Evolutionary conservation across 2,888 invertebrate species (phyloP).

Genomic region (Saturnia pavonia): DNA sequence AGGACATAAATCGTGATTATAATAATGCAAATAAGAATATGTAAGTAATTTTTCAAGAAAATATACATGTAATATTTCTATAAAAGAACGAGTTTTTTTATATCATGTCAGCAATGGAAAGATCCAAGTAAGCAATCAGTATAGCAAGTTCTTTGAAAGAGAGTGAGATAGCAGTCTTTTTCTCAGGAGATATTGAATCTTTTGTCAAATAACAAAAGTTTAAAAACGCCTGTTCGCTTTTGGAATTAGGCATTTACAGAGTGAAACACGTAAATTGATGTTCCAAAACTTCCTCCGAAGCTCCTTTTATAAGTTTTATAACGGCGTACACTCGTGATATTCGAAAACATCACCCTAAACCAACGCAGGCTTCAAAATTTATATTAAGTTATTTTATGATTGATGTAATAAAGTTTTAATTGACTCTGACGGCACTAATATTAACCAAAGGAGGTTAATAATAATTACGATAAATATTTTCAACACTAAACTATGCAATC

Average conservation of each 20-base stretch:
- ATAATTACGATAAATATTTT: neutral
- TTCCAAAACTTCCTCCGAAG: constrained; percentile 33
- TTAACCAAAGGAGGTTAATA: neutral
- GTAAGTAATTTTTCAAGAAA: neutral
- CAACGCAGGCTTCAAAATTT: neutral
- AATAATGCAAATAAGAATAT: neutral
- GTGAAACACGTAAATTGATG: constrained; percentile 37
- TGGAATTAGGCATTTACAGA: constrained; percentile 34
- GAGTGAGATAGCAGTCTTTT: neutral
- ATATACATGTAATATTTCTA: neutral
- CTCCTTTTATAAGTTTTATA: constrained; percentile 30
- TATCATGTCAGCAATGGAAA: neutral
- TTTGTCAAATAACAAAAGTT: constrained; percentile 27
- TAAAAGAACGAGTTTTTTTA: neutral
- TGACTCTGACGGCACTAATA: neutral
- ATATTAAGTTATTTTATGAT: constrained; percentile 7
- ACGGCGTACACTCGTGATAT: constrained; percentile 22
- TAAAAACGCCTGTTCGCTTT: constrained; percentile 32
- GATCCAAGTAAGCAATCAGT: too few species aligned
- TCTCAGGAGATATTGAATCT: neutral
- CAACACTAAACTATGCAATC: neutral
- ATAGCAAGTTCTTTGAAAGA: neutral
- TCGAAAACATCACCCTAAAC: constrained; percentile 3
- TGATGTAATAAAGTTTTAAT: constrained; percentile 2
- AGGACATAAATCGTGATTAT: too few species aligned